These are phyloP conservation scores for Dryadula phaetusa DNA, from an alignment of 2,888 invertebrate genomes.

Conservation along the genomic window DNA sequence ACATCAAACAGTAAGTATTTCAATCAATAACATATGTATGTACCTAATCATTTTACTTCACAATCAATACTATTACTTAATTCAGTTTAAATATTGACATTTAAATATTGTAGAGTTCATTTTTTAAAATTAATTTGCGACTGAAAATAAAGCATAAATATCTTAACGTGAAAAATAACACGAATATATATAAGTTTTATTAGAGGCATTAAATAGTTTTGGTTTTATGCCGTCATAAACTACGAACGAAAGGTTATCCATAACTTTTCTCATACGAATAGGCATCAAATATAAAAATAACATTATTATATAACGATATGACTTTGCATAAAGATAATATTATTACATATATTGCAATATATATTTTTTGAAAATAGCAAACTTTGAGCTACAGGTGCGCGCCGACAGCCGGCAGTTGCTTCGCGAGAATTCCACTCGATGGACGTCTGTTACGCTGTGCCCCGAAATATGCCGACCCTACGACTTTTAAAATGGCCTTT, in stretches of 20 bases:
- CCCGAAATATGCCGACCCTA: constrained; percentile 33
- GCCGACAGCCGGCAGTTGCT: constrained; percentile 44
- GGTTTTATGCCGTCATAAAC: too few relatives aligned
- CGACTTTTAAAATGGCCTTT: constrained; percentile 43
- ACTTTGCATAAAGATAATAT: constrained; percentile 1
- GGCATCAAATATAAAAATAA: background rate
- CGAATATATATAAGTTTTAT: too few relatives aligned
- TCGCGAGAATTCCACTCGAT: constrained; percentile 33
- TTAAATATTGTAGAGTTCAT: too few relatives aligned
- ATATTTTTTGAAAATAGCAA: constrained; percentile 16
- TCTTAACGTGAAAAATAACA: too few relatives aligned
- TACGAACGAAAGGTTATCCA: background rate
- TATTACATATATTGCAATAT: background rate
- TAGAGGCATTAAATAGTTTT: too few relatives aligned
- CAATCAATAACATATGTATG: too few relatives aligned
- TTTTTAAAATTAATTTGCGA: too few relatives aligned
- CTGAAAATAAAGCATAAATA: too few relatives aligned
- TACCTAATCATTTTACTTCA: too few relatives aligned
- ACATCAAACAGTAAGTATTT: too few relatives aligned
- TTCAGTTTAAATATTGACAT: background rate
- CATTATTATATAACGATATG: background rate
- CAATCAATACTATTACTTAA: too few relatives aligned
- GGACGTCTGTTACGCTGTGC: constrained; percentile 34
- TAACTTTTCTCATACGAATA: background rate
- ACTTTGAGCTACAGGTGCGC: constrained; percentile 49